These are phyloP conservation scores for Akabosia matsudoensis DNA, from an alignment of 1,140 invertebrate genomes.

Conservation along the genomic window DNA sequence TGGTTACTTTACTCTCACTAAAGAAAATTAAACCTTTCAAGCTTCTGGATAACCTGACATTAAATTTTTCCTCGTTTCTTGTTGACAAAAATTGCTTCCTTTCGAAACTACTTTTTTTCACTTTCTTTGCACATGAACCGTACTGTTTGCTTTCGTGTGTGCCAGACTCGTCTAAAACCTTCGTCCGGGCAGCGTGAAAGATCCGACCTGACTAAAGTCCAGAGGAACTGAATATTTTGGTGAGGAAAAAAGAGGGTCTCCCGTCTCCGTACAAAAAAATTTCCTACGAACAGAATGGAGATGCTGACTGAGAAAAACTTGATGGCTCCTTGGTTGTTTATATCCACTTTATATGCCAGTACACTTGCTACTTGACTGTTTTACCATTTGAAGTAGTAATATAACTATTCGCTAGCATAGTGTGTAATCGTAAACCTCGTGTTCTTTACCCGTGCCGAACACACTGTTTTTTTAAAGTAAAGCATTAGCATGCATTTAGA, in stretches of 20 bases:
- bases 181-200: constrained; percentile 21
- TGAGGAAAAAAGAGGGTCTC: background rate
- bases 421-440: background rate
- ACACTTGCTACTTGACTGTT: background rate
- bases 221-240: background rate
- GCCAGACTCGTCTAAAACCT: background rate
- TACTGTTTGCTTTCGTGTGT: background rate
- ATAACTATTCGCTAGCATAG: background rate
- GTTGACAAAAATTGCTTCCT: too few species aligned
- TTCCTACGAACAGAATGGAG: constrained; percentile 6
- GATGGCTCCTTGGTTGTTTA: background rate
- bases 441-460: background rate
- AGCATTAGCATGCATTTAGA: background rate
- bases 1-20: too few species aligned
- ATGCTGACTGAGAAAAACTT: background rate
- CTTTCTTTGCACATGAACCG: too few species aligned
- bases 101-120: too few species aligned
- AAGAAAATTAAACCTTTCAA: too few species aligned
- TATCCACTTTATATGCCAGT: background rate
- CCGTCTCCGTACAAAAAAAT: background rate
- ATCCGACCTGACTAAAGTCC: constrained; percentile 1
- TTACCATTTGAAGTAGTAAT: too few species aligned
- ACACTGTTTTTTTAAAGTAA: background rate
- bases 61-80: too few species aligned
- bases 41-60: too few species aligned